phyloP scores from a whole-genome alignment of 2,888 invertebrate species.

The Pyrrhia umbra region DNA sequence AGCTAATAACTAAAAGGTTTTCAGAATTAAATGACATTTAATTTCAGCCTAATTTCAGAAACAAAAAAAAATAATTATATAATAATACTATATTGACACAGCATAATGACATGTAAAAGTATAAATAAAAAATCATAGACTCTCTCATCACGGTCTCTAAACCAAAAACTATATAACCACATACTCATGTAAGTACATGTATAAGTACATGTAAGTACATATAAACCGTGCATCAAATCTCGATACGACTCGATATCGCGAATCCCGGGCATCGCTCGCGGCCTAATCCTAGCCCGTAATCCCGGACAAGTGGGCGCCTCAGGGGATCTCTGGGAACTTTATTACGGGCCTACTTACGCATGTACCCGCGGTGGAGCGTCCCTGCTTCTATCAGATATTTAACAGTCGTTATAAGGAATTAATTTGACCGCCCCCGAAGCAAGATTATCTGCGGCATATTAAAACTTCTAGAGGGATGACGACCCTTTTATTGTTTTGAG shows the following conservation, averaged over 20 bases:
- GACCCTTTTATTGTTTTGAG: conserved; percentile 47
- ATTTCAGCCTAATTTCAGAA: too few species aligned
- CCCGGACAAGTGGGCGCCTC: conserved; percentile 85
- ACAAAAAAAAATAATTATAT: too few species aligned
- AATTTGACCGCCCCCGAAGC: conserved; percentile 77
- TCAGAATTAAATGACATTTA: too few species aligned
- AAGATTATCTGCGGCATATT: conserved; percentile 74
- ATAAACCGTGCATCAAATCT: conserved; percentile 61
- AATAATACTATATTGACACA: too few species aligned
- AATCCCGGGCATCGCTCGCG: conserved; percentile 66
- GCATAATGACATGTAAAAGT: too few species aligned
- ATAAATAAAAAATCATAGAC: too few species aligned
- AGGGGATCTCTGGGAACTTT: conserved; percentile 84
- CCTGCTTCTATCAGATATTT: conserved; percentile 69
- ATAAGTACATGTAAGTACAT: too few species aligned
- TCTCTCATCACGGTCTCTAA: too few species aligned
- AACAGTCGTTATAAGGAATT: conserved; percentile 80
- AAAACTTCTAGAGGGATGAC: conserved; percentile 65
- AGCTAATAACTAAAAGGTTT: too few species aligned
- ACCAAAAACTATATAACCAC: neutral
- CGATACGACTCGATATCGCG: conserved; percentile 60
- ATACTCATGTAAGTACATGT: too few species aligned
- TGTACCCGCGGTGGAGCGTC: conserved; percentile 64
- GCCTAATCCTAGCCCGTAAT: conserved; percentile 76
- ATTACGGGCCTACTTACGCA: conserved; percentile 76